Conservation (phyloP, 2,888 invertebrate species). For the Oegoconia quadripuncta region DNA sequence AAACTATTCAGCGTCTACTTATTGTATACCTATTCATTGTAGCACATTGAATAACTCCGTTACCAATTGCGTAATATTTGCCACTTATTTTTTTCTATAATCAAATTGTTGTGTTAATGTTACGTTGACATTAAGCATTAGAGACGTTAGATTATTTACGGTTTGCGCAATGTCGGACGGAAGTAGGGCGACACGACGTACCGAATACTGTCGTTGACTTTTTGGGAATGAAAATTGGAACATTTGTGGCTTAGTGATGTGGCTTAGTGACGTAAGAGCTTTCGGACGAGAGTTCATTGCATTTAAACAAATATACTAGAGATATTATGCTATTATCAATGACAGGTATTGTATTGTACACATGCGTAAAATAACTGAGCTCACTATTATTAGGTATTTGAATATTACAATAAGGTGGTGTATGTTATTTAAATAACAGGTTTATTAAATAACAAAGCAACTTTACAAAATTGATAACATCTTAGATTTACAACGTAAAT, state of each 20-base stretch:
- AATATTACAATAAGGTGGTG: too few relatives aligned
- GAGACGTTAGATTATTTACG: slow-evolving; percentile 35
- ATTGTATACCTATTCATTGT: too few relatives aligned
- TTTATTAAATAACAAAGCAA: too few relatives aligned
- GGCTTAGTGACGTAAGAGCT: too few relatives aligned
- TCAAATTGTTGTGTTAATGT: slow-evolving; percentile 34
- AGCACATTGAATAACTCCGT: not conserved
- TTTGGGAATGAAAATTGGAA: slow-evolving; percentile 19
- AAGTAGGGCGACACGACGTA: slow-evolving; percentile 53
- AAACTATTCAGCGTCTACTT: too few relatives aligned
- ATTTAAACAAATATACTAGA: not conserved
- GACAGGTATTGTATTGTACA: not conserved
- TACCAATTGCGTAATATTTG: slow-evolving; percentile 31
- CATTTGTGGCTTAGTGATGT: too few relatives aligned
- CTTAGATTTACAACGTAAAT: too few relatives aligned
- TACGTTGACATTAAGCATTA: slow-evolving; percentile 34
- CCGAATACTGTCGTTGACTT: slow-evolving; percentile 30
- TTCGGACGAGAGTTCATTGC: too few relatives aligned
- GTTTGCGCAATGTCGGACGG: slow-evolving; percentile 42
- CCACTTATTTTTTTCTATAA: slow-evolving; percentile 29
- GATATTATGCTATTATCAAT: not conserved
- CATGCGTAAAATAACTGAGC: not conserved
- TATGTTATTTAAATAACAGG: too few relatives aligned
- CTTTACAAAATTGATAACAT: too few relatives aligned
- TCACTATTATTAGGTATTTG: too few relatives aligned